A percentile compares a stretch with the other conserved stretches of the same genome.
These are phyloP conservation scores for Pristionchus maxplancki DNA, from an alignment of 2,888 invertebrate species.

Conservation along the genomic window DNA sequence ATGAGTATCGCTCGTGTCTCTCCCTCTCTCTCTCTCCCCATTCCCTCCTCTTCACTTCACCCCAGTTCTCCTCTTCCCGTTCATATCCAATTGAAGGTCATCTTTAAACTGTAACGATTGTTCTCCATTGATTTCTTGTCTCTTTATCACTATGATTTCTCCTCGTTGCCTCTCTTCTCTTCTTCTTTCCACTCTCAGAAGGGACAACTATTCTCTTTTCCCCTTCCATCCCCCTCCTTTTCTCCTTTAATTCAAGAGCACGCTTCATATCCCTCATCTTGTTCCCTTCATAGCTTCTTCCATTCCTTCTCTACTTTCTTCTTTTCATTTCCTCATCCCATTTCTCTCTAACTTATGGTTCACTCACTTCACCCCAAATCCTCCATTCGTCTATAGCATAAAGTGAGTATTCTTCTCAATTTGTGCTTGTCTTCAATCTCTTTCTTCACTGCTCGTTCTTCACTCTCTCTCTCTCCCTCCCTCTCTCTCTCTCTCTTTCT, in stretches of 20 bases:
- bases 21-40: neutral
- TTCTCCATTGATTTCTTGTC: conserved; percentile 31
- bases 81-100: conserved; percentile 34
- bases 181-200: conserved; percentile 5
- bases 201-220: conserved; percentile 21
- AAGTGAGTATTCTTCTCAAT: conserved; percentile 7
- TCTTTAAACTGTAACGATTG: conserved; percentile 33
- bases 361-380: neutral
- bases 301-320: conserved; percentile 31
- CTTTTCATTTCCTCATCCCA: conserved; percentile 11
- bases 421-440: conserved; percentile 1
- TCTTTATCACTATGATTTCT: conserved; percentile 39
- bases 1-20: conserved; percentile 1
- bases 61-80: neutral
- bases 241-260: conserved; percentile 44
- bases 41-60: conserved; percentile 5
- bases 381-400: neutral
- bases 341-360: neutral
- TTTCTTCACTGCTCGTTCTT: conserved; percentile 31
- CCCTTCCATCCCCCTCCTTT: neutral
- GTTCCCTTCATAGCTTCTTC: conserved; percentile 41
- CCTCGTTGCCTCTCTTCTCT: conserved; percentile 1
- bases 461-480: conserved; percentile 40
- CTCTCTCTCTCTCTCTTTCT: conserved; percentile 48
- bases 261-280: conserved; percentile 44